A percentile compares a stretch with the other conserved stretches of the same genome.
phyloP scores from a whole-genome alignment of 2,888 invertebrate species.

The Sericinus montela region DNA sequence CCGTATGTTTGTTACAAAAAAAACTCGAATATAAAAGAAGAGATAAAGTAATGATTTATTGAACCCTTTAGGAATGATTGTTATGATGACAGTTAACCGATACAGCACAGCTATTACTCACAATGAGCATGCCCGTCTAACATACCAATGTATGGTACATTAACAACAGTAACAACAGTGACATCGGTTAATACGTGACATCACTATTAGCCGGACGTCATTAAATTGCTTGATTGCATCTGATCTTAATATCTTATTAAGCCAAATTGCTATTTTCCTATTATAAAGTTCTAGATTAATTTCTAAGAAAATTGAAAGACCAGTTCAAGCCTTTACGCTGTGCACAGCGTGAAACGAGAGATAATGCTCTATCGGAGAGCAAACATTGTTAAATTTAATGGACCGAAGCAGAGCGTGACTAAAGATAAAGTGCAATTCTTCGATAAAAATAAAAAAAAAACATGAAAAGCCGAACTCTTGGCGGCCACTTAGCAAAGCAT shows the following conservation, averaged over 20 bases:
- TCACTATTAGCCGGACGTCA: no score
- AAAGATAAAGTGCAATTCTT: slow-evolving; percentile 48
- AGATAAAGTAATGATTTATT: no score
- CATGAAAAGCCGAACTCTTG: slow-evolving; percentile 17
- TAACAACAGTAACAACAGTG: neutral
- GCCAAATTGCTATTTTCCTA: no score
- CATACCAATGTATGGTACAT: no score
- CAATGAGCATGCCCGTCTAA: no score
- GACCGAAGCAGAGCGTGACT: slow-evolving; percentile 49
- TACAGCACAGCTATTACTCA: no score
- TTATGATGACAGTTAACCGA: no score
- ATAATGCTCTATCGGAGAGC: slow-evolving; percentile 32
- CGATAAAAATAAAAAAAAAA: slow-evolving; percentile 36
- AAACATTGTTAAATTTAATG: slow-evolving; percentile 44
- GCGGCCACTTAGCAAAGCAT: neutral
- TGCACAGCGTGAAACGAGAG: slow-evolving; percentile 19
- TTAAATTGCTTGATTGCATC: no score
- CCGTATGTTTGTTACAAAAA: no score
- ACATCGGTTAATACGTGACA: neutral
- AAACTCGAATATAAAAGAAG: no score
- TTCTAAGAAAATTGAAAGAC: slow-evolving; percentile 1
- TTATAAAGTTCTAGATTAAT: neutral
- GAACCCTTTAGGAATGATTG: no score
- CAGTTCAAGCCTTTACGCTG: slow-evolving; percentile 9
- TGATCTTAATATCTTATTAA: no score